Base-by-base conservation (phyloP, 2,113 vertebrate species). In the Tragelaphus scriptus region DNA sequence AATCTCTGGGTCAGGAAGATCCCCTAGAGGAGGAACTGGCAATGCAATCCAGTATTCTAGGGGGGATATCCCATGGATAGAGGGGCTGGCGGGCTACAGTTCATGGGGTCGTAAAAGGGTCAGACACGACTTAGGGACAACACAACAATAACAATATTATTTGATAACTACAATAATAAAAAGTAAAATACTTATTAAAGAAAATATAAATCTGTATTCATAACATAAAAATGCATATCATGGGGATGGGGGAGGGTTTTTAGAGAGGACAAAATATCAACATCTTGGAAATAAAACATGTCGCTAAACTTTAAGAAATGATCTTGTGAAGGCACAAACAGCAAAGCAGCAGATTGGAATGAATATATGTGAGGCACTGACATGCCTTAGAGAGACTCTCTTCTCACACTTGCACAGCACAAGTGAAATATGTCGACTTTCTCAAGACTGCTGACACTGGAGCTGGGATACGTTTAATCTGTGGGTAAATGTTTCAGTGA, bases 301-400 rank as follows among this genome's bases (percentile, higher is more conserved):
- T 6, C 28, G 23, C 80, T 59, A 25, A 80, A 68, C 58, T 75
- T 55, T 51, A 40, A 40, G 58, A 28, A 61, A 5, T 13, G 13
- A 30, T 3, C 53, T 2, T 0, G 40, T 25, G 79, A 77, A n/a
- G 26, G 14, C 7, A 5, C 5, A 51, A 40, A 59, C 2, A 6
- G 10, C 56, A 26, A 87, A 79, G n/a, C 44, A 47, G 49, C 0
- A 19, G 47, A 4, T 23, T 2, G 44, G 11, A 44, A 63, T 2
- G 55, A 6, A 61, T 1, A 17, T 0, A 5, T 0, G 7, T 15
- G 32, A 44, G 44, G 0, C 6, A 19, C 13, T 9, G 47, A 75
- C 32, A 0, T 3, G 6, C 51, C 47, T 47, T 47, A 47, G 75
- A 3, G 36, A 14, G 21, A 15, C n/a, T 30, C 9, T 25, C 9